phyloP scores from a whole-genome alignment of 1,140 invertebrate species.

The Drosophila arizonae region DNA sequence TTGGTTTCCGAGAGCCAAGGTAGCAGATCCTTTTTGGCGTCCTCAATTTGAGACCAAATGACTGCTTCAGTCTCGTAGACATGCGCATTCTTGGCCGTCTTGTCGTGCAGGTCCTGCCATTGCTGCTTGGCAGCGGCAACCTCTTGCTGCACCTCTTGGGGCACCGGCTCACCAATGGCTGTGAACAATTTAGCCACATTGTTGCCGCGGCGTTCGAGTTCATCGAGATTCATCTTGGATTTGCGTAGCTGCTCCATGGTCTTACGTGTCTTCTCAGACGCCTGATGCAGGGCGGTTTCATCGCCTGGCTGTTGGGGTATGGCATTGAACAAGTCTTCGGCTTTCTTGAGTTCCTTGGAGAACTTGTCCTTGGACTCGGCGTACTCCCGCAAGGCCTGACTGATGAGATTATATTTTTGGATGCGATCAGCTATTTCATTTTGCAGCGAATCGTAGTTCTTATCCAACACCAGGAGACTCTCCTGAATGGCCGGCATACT shows the following conservation, averaged over 20 bases:
- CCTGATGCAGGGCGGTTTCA: constrained; percentile 84
- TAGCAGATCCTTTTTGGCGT: constrained; percentile 91
- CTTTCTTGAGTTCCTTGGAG: constrained; percentile 87
- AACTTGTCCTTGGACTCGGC: constrained; percentile 88
- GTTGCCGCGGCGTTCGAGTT: constrained; percentile 89
- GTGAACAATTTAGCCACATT: constrained; percentile 88
- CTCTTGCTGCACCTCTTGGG: constrained; percentile 86
- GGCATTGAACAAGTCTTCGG: constrained; percentile 75
- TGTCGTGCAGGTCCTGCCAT: constrained; percentile 90
- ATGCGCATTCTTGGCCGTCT: constrained; percentile 88
- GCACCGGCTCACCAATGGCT: constrained; percentile 89
- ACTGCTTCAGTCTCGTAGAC: constrained; percentile 93
- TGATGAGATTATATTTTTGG: constrained; percentile 88
- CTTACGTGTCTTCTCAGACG: constrained; percentile 89
- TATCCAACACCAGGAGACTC: constrained; percentile 88
- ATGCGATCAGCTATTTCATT: constrained; percentile 89
- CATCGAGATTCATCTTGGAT: constrained; percentile 89
- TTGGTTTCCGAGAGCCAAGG: constrained; percentile 93
- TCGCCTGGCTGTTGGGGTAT: constrained; percentile 72
- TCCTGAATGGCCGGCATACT: constrained; percentile 91
- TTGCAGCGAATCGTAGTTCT: constrained; percentile 90
- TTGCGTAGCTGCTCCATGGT: constrained; percentile 89
- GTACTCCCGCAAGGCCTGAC: constrained; percentile 89
- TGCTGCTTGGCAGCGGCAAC: constrained; percentile 86
- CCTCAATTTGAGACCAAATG: constrained; percentile 96